phyloP scores from a whole-genome alignment of 2,113 vertebrate species.

The Grallaria varia region DNA sequence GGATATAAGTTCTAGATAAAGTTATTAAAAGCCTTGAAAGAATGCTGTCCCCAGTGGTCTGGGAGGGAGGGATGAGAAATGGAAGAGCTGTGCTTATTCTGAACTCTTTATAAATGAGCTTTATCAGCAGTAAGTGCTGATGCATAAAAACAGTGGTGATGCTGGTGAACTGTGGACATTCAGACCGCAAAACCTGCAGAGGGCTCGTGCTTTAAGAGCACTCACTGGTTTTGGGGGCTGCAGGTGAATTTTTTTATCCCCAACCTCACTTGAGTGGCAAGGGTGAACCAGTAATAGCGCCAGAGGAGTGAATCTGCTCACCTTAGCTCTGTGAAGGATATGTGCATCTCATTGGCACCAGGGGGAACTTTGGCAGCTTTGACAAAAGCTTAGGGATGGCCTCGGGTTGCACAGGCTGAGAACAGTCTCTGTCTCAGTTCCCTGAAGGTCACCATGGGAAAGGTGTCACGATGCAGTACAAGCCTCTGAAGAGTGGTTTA shows the following conservation, averaged over 20 bases:
- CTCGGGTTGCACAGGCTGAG: fast-evolving
- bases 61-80: background rate
- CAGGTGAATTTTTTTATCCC: background rate
- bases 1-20: background rate
- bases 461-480: fast-evolving
- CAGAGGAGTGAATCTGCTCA: background rate
- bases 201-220: background rate
- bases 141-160: background rate
- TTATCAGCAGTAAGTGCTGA: background rate
- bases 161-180: background rate
- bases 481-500: background rate
- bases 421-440: background rate
- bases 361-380: background rate
- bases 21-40: background rate
- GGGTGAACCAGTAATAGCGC: background rate
- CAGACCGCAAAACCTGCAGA: background rate
- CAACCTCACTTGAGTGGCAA: background rate
- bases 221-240: background rate
- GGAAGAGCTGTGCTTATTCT: background rate
- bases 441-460: background rate
- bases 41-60: background rate
- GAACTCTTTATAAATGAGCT: background rate
- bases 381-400: background rate
- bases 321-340: background rate
- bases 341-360: fast-evolving